Evolutionary conservation across 2,113 vertebrate genomes (phyloP), one percentile per base, ranked within the genome.

Genomic region (Alectura lathami): DNA sequence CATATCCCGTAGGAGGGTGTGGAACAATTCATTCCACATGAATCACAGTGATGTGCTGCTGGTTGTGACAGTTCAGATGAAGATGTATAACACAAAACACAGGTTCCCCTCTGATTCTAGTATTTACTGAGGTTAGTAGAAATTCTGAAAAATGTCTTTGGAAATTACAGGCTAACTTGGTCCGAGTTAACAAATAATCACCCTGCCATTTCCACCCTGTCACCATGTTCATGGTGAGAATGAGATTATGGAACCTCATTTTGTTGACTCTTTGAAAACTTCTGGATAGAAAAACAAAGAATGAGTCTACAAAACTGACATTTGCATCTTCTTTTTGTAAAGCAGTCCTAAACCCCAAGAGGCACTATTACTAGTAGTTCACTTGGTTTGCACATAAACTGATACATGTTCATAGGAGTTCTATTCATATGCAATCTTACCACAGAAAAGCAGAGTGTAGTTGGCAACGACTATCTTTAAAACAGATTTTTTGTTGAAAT

Each of bases 401-500:
- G 68, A 78, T 45, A 42, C 23, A 43, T 6, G 22, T 34, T 11
- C 42, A 22, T 26, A 88, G 34, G 72, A 74, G 22, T 36, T 80
- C 77, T 76, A 76, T 69, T 42, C 64, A 22, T 60, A 42, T 66
- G 72, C 38, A 11, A 78, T 78, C 56, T 81, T 67, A 83, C 38
- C 57, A 85, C n/a, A 51, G 75, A 60, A 59, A 88, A 57, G 68
- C 78, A 20, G 20, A 7, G 7, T 84, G 27, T 59, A 73, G 20
- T 8, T 93, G 77, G 66, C 83, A 69, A 77, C 45, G 57, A 48
- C 48, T 29, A 60, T 27, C 32, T 82, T 59, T 93, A 59, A 89
- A 76, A 68, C 30, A 48, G 53, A 59, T 88, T 75, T 86, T 86
- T 40, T 63, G 64, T 59, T 89, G 80, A 94, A 94, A 73, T 85